A percentile compares a stretch with the other conserved stretches of the same genome.
These are phyloP conservation scores for Akabosia matsudoensis DNA, from an alignment of 1,140 invertebrate genomes.

Conservation along the genomic window DNA sequence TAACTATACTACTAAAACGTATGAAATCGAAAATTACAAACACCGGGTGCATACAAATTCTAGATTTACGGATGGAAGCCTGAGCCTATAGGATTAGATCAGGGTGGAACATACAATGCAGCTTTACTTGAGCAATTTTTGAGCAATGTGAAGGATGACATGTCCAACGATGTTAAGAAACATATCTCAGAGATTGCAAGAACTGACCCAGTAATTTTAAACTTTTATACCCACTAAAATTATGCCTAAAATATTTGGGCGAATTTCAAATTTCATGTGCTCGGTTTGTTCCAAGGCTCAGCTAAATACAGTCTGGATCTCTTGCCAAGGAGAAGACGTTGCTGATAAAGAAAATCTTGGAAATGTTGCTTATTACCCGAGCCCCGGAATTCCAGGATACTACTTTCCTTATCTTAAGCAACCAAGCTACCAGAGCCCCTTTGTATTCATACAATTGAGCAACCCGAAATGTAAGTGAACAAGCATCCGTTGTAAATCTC, in stretches of 20 bases:
- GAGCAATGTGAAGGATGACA: background rate
- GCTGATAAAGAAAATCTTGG: constrained; percentile 73
- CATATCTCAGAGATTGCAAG: constrained; percentile 56
- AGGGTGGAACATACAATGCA: constrained; percentile 67
- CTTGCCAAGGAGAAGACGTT: constrained; percentile 72
- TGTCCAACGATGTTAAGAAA: constrained; percentile 53
- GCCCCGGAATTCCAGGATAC: constrained; percentile 69
- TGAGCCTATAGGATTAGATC: constrained; percentile 37
- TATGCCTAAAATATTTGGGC: too few species aligned
- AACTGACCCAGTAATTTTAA: background rate
- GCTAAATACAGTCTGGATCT: constrained; percentile 72
- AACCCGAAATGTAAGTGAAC: constrained; percentile 62
- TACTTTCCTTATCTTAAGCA: constrained; percentile 80
- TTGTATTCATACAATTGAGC: constrained; percentile 76
- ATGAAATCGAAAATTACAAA: too few species aligned
- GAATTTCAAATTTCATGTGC: too few species aligned
- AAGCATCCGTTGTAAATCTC: background rate
- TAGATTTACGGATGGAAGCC: constrained; percentile 40
- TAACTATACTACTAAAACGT: background rate
- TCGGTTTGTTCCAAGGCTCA: too few species aligned
- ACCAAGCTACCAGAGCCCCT: constrained; percentile 75
- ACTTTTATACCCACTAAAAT: too few species aligned
- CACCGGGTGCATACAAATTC: background rate
- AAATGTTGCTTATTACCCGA: constrained; percentile 62
- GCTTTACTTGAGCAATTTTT: constrained; percentile 47